Base-by-base conservation (phyloP, 2,888 invertebrate species). In the Protonemura montana region DNA sequence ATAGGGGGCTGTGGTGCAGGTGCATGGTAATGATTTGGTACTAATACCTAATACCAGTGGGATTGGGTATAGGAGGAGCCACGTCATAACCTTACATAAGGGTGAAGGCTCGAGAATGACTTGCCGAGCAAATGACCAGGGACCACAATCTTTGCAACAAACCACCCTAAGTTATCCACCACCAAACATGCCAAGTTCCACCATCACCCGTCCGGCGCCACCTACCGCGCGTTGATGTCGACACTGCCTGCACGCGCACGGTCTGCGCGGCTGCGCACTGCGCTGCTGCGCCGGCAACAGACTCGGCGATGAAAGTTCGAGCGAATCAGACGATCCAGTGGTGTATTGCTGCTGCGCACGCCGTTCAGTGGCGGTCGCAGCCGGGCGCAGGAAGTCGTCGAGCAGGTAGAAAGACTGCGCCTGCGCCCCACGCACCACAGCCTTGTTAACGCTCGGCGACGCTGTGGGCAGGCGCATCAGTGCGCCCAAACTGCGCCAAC, bases 361-460 rank as follows among this genome's bases (percentile, higher is more conserved):
- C 81, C 41, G 82, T 35, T 26, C 85, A 85, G 41, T 82, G 59
- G 82, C 77, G 82, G 29, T 26, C 76, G 81, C 77, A 82, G 76
- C 26, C 78, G 92, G 92, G 25, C 91, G 90, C 81, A 92, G 89
- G 86, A 92, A 92, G 87, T 92, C 92, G 87, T 92, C 92, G 28
- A 92, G 89, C 16, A 92, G 90, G 89, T 92, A 92, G 88, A 92
- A 92, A 87, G 92, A 92, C 88, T 92, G 92, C 2, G 92, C 91
- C 27, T 91, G 89, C 28, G 89, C 90, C 2, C 91, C 89, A 90
- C 35, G 21, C 59, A 21, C 13, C 59, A 59, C 59, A 16, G 59
- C 59, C 78, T 25, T 86, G 77, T 83, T 87, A 7, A 87, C 21
- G 16, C 1, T 2, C 59, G 59, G 6, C 59, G 59, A 1, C 59